Evolutionary conservation across 1,140 invertebrate species (phyloP), one percentile per base, ranked within the genome.

Genomic region (Saccostrea glomerata): DNA sequence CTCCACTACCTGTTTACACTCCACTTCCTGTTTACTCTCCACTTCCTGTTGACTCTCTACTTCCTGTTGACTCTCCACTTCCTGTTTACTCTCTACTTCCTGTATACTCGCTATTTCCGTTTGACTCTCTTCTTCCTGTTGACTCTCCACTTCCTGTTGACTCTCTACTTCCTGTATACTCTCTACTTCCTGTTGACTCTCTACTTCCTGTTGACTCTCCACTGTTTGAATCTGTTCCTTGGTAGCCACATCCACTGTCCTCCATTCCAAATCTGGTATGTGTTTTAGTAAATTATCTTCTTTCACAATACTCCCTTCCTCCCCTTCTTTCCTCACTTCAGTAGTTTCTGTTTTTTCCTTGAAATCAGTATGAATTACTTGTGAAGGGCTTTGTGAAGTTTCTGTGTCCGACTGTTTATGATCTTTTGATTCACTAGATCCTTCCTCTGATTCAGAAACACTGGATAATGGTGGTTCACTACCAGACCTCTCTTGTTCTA

Each of bases 401-500:
- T 36, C 70, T 30, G 9, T 12, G 70, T 77, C 13, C 15, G 25
- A 36, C 25, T 36, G 70, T 36, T 77, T 25, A 77, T 3, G 36
- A 12, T 0, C 25, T 9, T 7, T 36, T 5, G 13, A 30, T 30
- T 77, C 70, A 30, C 30, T 12, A 11, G 25, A 30, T 25, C 30
- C 25, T 7, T 36, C 70, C 15, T 17, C 25, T 77, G 70, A 30
- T 36, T 77, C 70, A 77, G 70, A 30, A 11, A 36, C 70, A 77
- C 25, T 36, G 30, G 77, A 83, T 25, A 66, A 5, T 55, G 73
- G 73, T 56, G 77, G 60, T 36, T 83, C 40, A 5, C 82, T 87
- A 63, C 60, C 86, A 83, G 20, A 63, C 30, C 58, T 83, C 40
- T 47, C 77, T 63, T 17, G 17, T n/a, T 54, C 25, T 58, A 82